Evolutionary conservation across 2,888 invertebrate genomes (phyloP).

Genomic region (Sminthurinus aureus): DNA sequence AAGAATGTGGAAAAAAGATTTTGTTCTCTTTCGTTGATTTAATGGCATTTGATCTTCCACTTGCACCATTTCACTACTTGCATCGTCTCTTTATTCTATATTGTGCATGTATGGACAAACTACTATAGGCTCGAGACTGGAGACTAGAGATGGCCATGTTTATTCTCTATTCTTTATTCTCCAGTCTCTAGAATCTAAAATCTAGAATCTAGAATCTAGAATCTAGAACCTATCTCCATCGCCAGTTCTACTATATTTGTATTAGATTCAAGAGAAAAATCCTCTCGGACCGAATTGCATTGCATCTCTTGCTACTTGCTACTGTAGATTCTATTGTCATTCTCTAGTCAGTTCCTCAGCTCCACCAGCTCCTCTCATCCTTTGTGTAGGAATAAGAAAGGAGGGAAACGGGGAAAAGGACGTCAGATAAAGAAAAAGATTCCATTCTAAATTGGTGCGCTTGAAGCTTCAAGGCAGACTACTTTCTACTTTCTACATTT

Average conservation of each 20-base stretch:
- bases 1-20: slow-evolving; percentile 14
- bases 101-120: neutral
- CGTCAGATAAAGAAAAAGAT: slow-evolving; percentile 10
- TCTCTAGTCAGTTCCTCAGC: neutral
- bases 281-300: no score
- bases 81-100: neutral
- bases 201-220: no score
- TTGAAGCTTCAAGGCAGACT: neutral
- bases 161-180: no score
- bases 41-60: slow-evolving; percentile 17
- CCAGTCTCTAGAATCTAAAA: no score
- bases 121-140: no score
- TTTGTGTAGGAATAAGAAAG: neutral
- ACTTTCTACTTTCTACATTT: neutral
- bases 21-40: slow-evolving; percentile 19
- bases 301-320: neutral
- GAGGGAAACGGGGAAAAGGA: neutral
- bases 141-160: no score
- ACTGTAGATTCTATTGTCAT: neutral
- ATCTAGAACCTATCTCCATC: no score
- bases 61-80: neutral
- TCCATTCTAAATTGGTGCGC: slow-evolving; percentile 24
- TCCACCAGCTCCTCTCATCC: no score
- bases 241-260: no score
- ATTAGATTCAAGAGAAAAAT: no score